A percentile compares a stretch with the other conserved stretches of the same genome.
These are phyloP conservation scores for Orchestia grillus DNA, from an alignment of 1,140 invertebrate genomes.

Conservation along the genomic window DNA sequence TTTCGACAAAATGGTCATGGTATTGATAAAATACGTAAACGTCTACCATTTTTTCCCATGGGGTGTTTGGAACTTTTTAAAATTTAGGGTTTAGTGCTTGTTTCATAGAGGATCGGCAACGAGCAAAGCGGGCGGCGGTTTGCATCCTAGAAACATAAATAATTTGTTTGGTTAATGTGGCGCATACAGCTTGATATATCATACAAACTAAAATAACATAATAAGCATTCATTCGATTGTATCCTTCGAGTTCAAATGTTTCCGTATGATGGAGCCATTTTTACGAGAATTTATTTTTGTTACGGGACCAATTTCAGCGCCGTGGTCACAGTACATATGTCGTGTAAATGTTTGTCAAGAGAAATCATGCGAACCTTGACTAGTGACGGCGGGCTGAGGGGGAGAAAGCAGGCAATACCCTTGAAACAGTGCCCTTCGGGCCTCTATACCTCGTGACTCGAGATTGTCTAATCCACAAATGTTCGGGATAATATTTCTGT, in stretches of 20 bases:
- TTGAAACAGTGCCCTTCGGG: neutral
- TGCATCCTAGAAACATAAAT: neutral
- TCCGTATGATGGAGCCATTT: neutral
- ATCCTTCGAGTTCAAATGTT: neutral
- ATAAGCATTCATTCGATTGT: neutral
- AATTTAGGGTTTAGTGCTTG: neutral
- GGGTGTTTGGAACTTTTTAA: neutral
- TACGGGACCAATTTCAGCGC: neutral
- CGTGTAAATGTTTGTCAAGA: neutral
- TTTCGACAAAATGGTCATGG: neutral
- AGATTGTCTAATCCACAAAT: neutral
- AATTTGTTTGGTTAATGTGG: neutral
- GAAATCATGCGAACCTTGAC: conserved; percentile 25
- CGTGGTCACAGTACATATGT: neutral
- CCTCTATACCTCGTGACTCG: neutral
- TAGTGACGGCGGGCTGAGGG: neutral
- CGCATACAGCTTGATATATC: neutral
- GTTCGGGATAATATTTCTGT: conserved; percentile 4
- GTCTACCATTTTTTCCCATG: neutral
- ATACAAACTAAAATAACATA: neutral
- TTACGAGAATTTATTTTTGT: neutral
- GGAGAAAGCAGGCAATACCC: neutral
- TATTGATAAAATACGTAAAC: neutral
- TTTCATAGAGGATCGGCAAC: neutral
- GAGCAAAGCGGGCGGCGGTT: neutral